Evolutionary conservation across 1,140 invertebrate species (phyloP), one percentile per base, ranked within the genome.

Genomic region (Cherax destructor): DNA sequence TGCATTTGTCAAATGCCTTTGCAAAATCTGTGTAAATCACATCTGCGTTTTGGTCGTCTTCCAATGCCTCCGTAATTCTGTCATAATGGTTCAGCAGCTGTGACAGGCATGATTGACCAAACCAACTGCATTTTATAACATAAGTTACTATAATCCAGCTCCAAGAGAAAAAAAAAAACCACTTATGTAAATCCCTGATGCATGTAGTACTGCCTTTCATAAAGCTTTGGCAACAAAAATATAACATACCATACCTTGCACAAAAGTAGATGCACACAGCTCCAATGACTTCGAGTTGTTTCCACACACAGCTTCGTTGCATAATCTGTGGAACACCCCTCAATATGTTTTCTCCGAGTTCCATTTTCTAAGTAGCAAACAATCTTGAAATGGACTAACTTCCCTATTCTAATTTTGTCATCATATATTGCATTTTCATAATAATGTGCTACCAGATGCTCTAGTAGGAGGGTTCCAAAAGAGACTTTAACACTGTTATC

Each of bases 221-320:
- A 56, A 56, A 56, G 52, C 52, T 6, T 56, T 6, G 52, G 52
- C 52, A 56, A 6, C 52, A 6, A 10, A 56, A 79, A 30, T 69
- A 52, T 7, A 80, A 10, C 84, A 56, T 56, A 56, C 52, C 10
- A 10, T 56, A 91, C 88, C 83, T 91, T 85, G 7, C 13, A 18
- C 6, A 85, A 16, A 21, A 91, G 59, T 0, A 85, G 30, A 47
- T 86, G 52, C 41, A 91, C 83, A 85, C 83, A 91, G 24, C 41
- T 49, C 88, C 88, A 91, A 49, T 59, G 83, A 69, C 88, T 91
- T 21, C 88, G 83, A 13, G 88, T 78, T 30, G 76, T 65, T 74
- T 85, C 88, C 74, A 80, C 4, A 59, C 79, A n/a, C 18, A 91
- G 74, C 24, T 83, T 85, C 52, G 76, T 41, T 16, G 88, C 61